Evolutionary conservation across 2,797 vertebrate species (phyloP).

Genomic region (Semaprochilodus insignis): DNA sequence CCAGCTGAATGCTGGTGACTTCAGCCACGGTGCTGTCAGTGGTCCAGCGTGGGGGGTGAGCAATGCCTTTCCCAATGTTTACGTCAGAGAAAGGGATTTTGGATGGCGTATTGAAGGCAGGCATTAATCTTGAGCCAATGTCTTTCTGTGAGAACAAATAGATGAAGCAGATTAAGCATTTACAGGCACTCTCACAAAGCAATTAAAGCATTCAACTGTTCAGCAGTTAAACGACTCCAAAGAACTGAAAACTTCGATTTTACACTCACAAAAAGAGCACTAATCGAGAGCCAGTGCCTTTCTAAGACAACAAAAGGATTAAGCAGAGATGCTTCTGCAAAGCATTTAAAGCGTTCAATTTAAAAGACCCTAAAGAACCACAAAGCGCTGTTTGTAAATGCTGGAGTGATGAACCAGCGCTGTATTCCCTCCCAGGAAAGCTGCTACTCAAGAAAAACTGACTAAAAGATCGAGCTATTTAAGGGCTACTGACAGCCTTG

Average conservation of each 20-base stretch:
- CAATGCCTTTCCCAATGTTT: conserved; percentile 94
- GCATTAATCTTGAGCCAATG: conserved; percentile 91
- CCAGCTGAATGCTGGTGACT: conserved; percentile 96
- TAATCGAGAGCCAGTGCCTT: background rate
- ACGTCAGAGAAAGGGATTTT: conserved; percentile 95
- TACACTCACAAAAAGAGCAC: background rate
- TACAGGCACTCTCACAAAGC: background rate
- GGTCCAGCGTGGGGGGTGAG: conserved; percentile 94
- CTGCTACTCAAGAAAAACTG: conserved; percentile 70
- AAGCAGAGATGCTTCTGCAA: background rate
- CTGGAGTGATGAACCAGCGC: no score
- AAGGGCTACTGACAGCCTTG: conserved; percentile 87
- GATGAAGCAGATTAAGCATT: conserved; percentile 5
- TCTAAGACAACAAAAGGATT: background rate
- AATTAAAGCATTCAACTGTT: background rate
- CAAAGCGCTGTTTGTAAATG: background rate
- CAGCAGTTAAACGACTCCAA: background rate
- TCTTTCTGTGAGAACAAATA: conserved; percentile 85
- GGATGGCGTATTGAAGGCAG: conserved; percentile 94
- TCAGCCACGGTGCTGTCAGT: conserved; percentile 96
- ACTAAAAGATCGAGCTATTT: background rate
- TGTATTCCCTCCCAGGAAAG: background rate
- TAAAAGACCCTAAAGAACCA: background rate
- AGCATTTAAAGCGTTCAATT: background rate
- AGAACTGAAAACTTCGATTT: background rate